A percentile compares a stretch with the other conserved stretches of the same genome.
Conservation (phyloP, 2,797 vertebrate species). For the Intellagama lesueurii region DNA sequence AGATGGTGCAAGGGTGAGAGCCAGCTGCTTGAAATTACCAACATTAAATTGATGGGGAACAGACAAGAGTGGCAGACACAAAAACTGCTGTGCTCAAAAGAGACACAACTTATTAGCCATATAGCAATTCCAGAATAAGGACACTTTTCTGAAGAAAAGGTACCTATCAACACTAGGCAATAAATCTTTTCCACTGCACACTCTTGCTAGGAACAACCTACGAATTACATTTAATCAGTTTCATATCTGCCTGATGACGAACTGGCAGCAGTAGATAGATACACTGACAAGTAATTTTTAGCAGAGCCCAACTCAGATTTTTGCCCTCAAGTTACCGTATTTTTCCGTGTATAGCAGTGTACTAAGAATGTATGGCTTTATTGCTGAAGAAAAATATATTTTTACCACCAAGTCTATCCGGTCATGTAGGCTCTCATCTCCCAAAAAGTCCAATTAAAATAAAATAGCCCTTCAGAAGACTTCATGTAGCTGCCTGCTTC, state of each 20-base stretch:
- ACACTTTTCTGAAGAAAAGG: not conserved
- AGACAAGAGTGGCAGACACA: not conserved
- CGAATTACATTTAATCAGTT: not conserved
- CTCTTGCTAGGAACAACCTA: not conserved
- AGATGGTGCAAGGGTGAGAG: constrained; percentile 20
- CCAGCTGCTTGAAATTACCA: constrained; percentile 23
- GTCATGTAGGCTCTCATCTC: not conserved
- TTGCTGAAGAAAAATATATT: no score
- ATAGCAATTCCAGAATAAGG: constrained; percentile 1
- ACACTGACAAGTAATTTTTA: not conserved
- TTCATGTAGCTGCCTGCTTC: not conserved
- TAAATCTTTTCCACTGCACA: not conserved
- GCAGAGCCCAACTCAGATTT: no score
- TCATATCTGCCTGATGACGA: not conserved
- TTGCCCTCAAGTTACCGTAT: no score
- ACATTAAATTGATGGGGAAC: constrained; percentile 6
- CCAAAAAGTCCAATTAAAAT: not conserved
- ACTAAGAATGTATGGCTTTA: no score
- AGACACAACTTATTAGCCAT: not conserved
- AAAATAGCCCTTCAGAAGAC: not conserved
- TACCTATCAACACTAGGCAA: not conserved
- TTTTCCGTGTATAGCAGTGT: no score
- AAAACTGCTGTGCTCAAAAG: not conserved
- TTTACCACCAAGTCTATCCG: not conserved
- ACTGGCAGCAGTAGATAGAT: not conserved